A percentile compares a stretch with the other conserved stretches of the same genome.
Evolutionary conservation across 2,113 vertebrate genomes (phyloP).

Genomic region (Scalopus aquaticus): DNA sequence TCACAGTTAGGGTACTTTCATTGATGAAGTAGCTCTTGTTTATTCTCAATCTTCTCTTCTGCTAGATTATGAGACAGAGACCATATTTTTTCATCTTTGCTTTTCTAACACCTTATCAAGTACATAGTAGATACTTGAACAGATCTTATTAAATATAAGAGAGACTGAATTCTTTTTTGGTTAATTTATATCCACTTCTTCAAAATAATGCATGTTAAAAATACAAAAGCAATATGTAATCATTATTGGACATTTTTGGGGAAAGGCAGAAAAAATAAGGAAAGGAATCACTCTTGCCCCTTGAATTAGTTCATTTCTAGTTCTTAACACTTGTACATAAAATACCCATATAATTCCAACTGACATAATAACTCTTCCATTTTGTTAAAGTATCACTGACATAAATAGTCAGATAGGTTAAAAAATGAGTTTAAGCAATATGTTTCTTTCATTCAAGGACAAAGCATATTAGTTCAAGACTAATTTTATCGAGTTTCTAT

Average conservation of each 20-base stretch:
- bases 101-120: not conserved
- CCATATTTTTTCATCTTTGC: not conserved
- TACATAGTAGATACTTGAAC: not conserved
- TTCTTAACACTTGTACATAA: not conserved
- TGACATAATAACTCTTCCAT: not conserved
- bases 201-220: no score
- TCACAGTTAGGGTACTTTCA: not conserved
- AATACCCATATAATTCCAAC: not conserved
- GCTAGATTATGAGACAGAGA: not conserved
- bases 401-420: not conserved
- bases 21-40: not conserved
- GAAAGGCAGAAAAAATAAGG: no score
- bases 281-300: no score
- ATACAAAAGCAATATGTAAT: no score
- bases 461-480: conserved; percentile 24
- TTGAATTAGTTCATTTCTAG: not conserved
- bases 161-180: not conserved
- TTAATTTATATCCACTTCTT: no score
- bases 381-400: not conserved
- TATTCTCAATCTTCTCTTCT: not conserved
- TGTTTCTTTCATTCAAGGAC: conserved; percentile 10
- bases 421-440: not conserved
- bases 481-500: conserved; percentile 26
- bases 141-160: not conserved
- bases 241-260: no score